phyloP scores from a whole-genome alignment of 2,797 vertebrate species.

The Hippocampus kuda region DNA sequence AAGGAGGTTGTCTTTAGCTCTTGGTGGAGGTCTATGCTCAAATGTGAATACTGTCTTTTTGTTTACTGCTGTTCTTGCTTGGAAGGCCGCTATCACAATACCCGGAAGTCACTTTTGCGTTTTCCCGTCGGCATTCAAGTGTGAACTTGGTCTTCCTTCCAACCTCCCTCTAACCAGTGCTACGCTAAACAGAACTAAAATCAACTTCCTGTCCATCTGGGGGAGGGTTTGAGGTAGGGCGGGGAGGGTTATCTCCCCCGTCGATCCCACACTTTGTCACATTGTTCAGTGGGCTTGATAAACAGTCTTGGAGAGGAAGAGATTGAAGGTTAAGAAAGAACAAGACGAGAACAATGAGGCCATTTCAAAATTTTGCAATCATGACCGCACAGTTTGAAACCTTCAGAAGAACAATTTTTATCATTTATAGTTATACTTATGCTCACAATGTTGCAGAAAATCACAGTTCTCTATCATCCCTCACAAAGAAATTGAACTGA shows the following conservation, averaged over 20 bases:
- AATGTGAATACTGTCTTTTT: slow-evolving; percentile 12
- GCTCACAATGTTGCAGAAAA: neutral
- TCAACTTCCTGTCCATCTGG: slow-evolving; percentile 65
- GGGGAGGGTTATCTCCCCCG: slow-evolving; percentile 53
- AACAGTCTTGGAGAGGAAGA: slow-evolving; percentile 32
- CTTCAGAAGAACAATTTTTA: neutral
- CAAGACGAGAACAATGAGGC: slow-evolving; percentile 24
- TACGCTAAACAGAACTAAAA: slow-evolving; percentile 48
- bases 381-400: neutral
- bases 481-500: neutral
- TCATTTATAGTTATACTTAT: neutral
- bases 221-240: slow-evolving; percentile 8
- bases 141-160: slow-evolving; percentile 16
- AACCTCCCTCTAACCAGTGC: slow-evolving; percentile 48
- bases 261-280: slow-evolving; percentile 59
- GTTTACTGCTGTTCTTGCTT: slow-evolving; percentile 51
- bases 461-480: neutral
- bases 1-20: neutral
- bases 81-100: slow-evolving; percentile 53
- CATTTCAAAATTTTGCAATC: neutral
- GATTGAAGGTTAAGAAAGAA: slow-evolving; percentile 28
- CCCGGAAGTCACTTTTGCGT: slow-evolving; percentile 52
- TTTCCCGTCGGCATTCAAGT: slow-evolving; percentile 44
- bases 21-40: neutral
- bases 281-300: slow-evolving; percentile 51